phyloP scores from a whole-genome alignment of 1,140 invertebrate species.

The Diploscapter pachys region DNA sequence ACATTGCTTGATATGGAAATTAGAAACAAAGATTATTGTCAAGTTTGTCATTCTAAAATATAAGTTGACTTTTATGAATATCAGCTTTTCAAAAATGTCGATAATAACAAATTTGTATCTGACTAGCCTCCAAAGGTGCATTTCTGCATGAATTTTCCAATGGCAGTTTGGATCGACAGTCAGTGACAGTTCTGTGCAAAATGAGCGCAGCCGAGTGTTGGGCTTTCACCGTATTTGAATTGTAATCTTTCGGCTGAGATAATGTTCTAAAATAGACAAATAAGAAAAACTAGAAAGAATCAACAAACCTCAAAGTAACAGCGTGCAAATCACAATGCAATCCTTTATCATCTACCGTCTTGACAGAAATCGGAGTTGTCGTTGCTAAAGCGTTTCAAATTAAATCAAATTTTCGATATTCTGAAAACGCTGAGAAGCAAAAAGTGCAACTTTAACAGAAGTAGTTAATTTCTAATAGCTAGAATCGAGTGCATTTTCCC shows the following conservation, averaged over 20 bases:
- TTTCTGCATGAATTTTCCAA: background rate
- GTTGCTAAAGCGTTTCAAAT: background rate
- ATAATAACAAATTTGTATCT: no score
- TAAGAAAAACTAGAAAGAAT: background rate
- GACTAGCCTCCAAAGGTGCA: background rate
- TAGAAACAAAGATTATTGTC: no score
- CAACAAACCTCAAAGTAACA: slow-evolving; percentile 16
- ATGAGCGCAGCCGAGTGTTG: slow-evolving; percentile 19
- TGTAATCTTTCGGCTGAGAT: slow-evolving; percentile 17
- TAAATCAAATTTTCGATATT: no score
- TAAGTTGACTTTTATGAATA: no score
- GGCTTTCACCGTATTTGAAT: background rate
- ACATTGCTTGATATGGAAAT: no score
- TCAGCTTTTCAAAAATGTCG: no score
- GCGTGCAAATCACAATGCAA: slow-evolving; percentile 29
- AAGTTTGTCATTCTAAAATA: no score
- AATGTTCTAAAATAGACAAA: slow-evolving; percentile 13
- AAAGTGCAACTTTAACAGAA: slow-evolving; percentile 5
- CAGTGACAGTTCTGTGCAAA: slow-evolving; percentile 25
- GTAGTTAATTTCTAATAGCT: background rate
- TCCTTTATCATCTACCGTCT: slow-evolving; percentile 1
- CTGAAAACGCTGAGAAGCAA: background rate
- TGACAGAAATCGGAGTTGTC: slow-evolving; percentile 10
- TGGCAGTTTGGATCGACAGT: slow-evolving; percentile 15
- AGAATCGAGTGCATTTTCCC: background rate